Percentiles rank a stretch among this genome's conserved stretches.
Conservation (phyloP, 2,113 vertebrate species). For the Pangasianodon hypophthalmus region DNA sequence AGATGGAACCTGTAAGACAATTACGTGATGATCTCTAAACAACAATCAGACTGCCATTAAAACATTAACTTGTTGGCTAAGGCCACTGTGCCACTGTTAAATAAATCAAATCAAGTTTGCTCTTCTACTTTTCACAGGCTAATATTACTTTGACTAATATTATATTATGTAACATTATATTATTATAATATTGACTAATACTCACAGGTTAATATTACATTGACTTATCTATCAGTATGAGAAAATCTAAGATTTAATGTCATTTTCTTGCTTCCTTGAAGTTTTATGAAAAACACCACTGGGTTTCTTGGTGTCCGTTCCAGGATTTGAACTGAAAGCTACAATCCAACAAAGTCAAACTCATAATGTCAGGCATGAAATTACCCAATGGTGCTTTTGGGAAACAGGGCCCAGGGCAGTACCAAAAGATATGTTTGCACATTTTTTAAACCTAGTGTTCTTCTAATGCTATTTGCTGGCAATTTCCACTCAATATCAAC, state of each 20-base stretch:
- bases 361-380: constrained; percentile 25
- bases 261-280: not conserved
- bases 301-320: not conserved
- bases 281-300: not conserved
- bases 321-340: not conserved
- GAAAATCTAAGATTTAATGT: not conserved
- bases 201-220: not conserved
- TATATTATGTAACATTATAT: no score
- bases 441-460: not conserved
- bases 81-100: not conserved
- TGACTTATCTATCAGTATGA: no score
- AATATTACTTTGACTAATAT: not conserved
- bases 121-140: not conserved
- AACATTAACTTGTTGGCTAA: not conserved
- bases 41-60: not conserved
- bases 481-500: not conserved
- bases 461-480: not conserved
- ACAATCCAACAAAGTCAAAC: not conserved
- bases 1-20: not conserved
- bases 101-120: not conserved
- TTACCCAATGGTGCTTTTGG: constrained; percentile 1
- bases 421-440: not conserved
- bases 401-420: constrained; percentile 1
- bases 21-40: not conserved
- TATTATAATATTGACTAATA: no score